Evolutionary conservation across 2,888 invertebrate genomes (phyloP).

Genomic region (Drosophila pseudotakahashii): DNA sequence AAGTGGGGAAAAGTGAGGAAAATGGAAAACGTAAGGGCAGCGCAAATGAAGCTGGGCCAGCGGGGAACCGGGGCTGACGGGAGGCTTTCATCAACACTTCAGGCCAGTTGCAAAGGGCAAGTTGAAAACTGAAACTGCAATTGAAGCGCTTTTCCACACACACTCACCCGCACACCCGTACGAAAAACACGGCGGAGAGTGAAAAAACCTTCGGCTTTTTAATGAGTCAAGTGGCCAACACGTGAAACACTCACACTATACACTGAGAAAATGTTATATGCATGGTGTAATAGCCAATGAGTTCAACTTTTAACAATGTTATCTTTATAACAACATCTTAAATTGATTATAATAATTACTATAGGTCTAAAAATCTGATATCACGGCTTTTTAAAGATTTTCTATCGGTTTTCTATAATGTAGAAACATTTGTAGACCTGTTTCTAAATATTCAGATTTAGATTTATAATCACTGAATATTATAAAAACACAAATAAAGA

Average conservation of each 20-base stretch:
- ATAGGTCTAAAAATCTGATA: no score
- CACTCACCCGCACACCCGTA: slow-evolving; percentile 4
- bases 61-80: neutral
- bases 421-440: no score
- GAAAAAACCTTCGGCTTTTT: slow-evolving; percentile 51
- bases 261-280: neutral
- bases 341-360: no score
- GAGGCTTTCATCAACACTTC: slow-evolving; percentile 70
- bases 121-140: slow-evolving; percentile 77
- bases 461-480: no score
- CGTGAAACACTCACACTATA: slow-evolving; percentile 37
- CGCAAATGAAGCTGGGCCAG: slow-evolving; percentile 4
- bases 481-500: no score
- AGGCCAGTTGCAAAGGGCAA: slow-evolving; percentile 52
- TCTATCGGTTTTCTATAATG: no score
- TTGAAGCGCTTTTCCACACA: slow-evolving; percentile 73
- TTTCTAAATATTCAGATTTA: no score
- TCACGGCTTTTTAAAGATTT: no score
- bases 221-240: slow-evolving; percentile 80
- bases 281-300: neutral
- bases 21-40: slow-evolving; percentile 22
- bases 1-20: slow-evolving; percentile 3
- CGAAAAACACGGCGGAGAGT: slow-evolving; percentile 22
- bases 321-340: no score
- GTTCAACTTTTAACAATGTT: no score